These are phyloP conservation scores for Netelia inedita DNA, from an alignment of 2,888 invertebrate species.

Conservation along the genomic window DNA sequence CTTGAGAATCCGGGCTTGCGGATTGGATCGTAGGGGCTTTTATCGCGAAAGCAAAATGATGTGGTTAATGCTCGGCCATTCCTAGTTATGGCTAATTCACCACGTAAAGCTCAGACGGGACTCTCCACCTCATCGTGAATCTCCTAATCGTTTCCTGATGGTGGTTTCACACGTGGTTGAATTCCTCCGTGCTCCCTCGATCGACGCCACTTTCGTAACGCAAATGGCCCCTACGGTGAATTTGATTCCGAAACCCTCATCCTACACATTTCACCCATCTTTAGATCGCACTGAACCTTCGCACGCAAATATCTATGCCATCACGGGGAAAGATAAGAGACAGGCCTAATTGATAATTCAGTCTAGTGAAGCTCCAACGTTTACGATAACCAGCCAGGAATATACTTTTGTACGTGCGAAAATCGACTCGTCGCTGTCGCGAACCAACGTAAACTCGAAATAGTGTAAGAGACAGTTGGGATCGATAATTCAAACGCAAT, in stretches of 20 bases:
- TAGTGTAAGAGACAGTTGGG: too few relatives aligned
- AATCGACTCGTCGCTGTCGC: too few relatives aligned
- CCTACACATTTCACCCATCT: not conserved
- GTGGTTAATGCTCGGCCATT: constrained; percentile 44
- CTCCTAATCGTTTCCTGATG: not conserved
- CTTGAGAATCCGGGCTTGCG: too few relatives aligned
- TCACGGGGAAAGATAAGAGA: too few relatives aligned
- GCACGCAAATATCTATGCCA: too few relatives aligned
- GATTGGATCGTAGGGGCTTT: constrained; percentile 18
- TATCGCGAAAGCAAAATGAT: constrained; percentile 48
- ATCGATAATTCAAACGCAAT: too few relatives aligned
- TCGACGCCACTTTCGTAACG: not conserved
- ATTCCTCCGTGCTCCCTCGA: not conserved
- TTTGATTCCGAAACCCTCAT: not conserved
- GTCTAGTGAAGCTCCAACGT: too few relatives aligned
- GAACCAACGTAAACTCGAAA: too few relatives aligned
- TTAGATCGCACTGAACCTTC: too few relatives aligned
- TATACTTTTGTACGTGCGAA: too few relatives aligned
- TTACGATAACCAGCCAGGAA: too few relatives aligned
- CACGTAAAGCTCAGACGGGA: constrained; percentile 19
- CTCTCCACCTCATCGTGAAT: not conserved
- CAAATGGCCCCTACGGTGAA: not conserved
- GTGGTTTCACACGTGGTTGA: not conserved
- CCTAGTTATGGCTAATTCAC: constrained; percentile 51
- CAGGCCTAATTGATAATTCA: too few relatives aligned